A percentile compares a stretch with the other conserved stretches of the same genome.
Evolutionary conservation across 2,797 vertebrate genomes (phyloP).

Genomic region (Sebastes vulpes): DNA sequence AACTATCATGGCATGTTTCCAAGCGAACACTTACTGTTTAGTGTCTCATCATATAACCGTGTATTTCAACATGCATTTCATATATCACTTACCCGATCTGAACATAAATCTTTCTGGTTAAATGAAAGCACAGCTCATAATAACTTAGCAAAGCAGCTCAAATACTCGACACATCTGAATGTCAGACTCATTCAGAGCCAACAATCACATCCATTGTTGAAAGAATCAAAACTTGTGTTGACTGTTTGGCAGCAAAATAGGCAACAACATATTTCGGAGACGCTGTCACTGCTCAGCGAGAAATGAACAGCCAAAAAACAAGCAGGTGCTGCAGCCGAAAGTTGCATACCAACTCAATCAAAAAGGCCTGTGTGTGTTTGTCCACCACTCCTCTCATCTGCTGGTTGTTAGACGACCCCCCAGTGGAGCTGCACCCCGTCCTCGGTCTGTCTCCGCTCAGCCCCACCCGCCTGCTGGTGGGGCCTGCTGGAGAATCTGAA

Average conservation of each 20-base stretch:
- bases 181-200: background rate
- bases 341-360: background rate
- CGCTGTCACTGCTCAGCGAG: background rate
- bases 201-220: background rate
- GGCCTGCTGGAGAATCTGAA: conserved; percentile 16
- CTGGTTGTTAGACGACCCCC: conserved; percentile 43
- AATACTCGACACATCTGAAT: background rate
- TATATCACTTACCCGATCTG: background rate
- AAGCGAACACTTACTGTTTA: background rate
- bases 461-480: conserved; percentile 34
- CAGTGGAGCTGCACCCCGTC: conserved; percentile 49
- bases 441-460: conserved; percentile 21
- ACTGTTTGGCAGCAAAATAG: background rate
- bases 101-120: background rate
- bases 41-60: background rate
- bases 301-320: background rate
- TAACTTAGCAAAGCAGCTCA: background rate
- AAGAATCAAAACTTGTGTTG: background rate
- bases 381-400: conserved; percentile 51
- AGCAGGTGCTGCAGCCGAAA: background rate
- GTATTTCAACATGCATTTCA: background rate
- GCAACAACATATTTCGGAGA: background rate
- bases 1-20: background rate
- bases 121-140: background rate
- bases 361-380: conserved; percentile 32